Base-by-base conservation (phyloP, 2,797 vertebrate genomes). In the Labroides dimidiatus region DNA sequence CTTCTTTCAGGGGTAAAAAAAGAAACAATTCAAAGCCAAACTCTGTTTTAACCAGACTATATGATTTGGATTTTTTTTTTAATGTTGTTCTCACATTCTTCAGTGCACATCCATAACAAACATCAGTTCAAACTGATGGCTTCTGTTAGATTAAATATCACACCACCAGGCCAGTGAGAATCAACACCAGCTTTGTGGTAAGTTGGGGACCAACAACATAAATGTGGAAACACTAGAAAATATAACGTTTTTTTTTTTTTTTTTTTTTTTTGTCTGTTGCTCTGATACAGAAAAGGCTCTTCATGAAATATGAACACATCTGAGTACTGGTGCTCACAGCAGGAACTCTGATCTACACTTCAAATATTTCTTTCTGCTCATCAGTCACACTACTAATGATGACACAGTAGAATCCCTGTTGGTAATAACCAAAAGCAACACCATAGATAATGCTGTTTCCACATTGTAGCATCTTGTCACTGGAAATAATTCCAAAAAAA, bases 151-250 rank as follows among this genome's bases (percentile, higher is more conserved):
- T 74, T 65, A 41, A 44, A 57, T 77, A 41, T 72, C 24, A 56
- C 68, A 23, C 50, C 37, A 23, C 66, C 30, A 44, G 66, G 68
- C 65, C 77, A 66, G 37, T 80, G 59, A 53, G 49, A 77, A 59
- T 75, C 66, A 67, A 71, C n/a, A n/a, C n/a, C n/a, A n/a, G n/a
- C n/a, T n/a, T n/a, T 45, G 65, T 75, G 70, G 60, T 71, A 72
- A 66, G 48, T 65, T 70, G 10, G 24, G 63, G 62, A 77, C 45
- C 55, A 69, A 54, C 85, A 3, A 27, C 24, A 27, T 84, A 60
- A 51, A 81, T 77, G 47, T 75, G 66, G 81, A 83, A 81, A 56
- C 61, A 74, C 63, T 47, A 50, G 51, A 81, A 81, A 71, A 86
- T 37, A 76, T 33, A 75, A n/a, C n/a, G n/a, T n/a, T n/a, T n/a